Evolutionary conservation across 2,797 vertebrate species (phyloP).

Genomic region (Cheirogaleus major): DNA sequence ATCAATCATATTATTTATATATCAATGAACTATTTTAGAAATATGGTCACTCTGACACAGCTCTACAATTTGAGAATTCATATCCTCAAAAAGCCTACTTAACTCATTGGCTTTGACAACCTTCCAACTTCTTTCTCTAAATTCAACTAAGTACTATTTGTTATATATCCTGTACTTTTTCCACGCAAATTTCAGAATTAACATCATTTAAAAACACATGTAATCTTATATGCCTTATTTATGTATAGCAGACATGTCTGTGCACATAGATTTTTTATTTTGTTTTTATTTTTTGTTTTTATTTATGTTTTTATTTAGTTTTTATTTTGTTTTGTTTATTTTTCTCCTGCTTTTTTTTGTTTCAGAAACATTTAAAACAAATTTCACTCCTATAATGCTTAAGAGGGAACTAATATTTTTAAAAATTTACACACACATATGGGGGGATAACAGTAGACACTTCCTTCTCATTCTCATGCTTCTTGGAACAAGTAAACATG

Average conservation of each 20-base stretch:
- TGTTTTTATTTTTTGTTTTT: no score
- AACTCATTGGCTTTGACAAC: neutral
- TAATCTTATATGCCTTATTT: neutral
- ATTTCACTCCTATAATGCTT: neutral
- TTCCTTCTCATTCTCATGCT: neutral
- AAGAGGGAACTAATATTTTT: neutral
- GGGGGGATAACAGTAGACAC: neutral
- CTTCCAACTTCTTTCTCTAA: neutral
- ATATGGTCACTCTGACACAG: neutral
- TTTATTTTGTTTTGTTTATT: neutral
- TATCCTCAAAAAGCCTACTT: neutral
- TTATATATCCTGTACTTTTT: neutral
- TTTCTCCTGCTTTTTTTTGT: neutral
- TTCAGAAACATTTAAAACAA: neutral
- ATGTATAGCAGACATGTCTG: neutral
- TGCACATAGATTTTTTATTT: neutral
- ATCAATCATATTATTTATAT: neutral
- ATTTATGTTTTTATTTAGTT: no score
- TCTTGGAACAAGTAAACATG: neutral
- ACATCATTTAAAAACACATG: neutral
- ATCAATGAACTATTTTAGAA: neutral
- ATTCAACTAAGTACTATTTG: neutral
- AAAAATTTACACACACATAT: neutral
- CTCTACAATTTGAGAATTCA: neutral
- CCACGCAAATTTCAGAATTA: neutral